Base-by-base conservation (phyloP, 2,888 invertebrate species). In the Synergus gifuensis region DNA sequence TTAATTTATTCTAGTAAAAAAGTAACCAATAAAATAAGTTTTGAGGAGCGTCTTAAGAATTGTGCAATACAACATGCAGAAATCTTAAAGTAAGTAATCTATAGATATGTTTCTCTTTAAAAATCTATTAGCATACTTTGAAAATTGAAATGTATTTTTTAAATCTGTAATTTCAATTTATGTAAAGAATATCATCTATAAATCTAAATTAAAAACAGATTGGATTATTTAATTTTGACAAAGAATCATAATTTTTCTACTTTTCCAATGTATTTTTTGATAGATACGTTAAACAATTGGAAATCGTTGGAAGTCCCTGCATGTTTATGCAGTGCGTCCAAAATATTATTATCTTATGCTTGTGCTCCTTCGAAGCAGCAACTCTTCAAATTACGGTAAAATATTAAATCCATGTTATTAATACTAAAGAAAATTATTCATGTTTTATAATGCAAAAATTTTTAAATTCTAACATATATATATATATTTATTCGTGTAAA, bases 271-370 rank as follows among this genome's bases (percentile, higher is more conserved):
- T n/a, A 14, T 28, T 36, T 14, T 67, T n/a, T 44, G 22, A n/a
- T 67, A 67, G 67, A 22, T 67, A 44, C 42, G 67, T 67, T 22
- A 44, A 44, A 67, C 18, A 67, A 4, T 67, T 67, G 42, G 67
- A 67, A 67, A 18, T 5, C 12, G 12, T 67, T 44, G 67, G 67
- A 3, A 67, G 67, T 7, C 67, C 44, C 2, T 67, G 67, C 18
- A 67, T 67, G 67, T 67, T 67, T 67, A 5, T 67, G 11, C 67
- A 67, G 18, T 67, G 67, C 18, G 67, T 67, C 12, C 67, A 67
- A 46, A 67, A 67, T 67, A 67, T 67, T 44, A 12, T 67, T n/a
- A 67, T 67, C 5, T 8, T 67, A 7, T 67, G 67, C 12, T 67
- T 67, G 22, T 67, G 67, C 11, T 67, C 67, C 3, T 67, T 67